Evolutionary conservation across 2,797 vertebrate species (phyloP).

Genomic region (Arctocebus calabarensis): DNA sequence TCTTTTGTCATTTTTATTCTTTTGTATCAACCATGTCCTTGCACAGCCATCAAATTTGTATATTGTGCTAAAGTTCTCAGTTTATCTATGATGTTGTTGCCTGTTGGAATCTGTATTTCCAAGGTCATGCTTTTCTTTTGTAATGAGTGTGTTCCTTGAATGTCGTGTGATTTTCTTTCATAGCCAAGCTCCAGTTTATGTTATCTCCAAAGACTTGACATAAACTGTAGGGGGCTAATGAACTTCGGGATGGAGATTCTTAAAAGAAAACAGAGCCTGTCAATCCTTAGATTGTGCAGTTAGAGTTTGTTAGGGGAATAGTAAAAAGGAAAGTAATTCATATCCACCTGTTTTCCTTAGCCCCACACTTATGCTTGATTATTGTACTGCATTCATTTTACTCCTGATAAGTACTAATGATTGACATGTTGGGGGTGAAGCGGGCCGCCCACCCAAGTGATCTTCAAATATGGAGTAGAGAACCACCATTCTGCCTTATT

Average conservation of each 20-base stretch:
- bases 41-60: not conserved
- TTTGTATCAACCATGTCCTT: not conserved
- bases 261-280: not conserved
- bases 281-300: not conserved
- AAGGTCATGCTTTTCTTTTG: not conserved
- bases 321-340: not conserved
- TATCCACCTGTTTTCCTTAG: not conserved
- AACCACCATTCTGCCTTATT: rapidly evolving
- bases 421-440: not conserved
- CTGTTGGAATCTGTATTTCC: not conserved
- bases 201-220: not conserved
- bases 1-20: not conserved
- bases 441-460: too few species aligned
- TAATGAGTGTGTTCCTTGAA: not conserved
- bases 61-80: not conserved
- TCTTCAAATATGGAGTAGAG: rapidly evolving
- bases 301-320: not conserved
- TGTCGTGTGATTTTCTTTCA: not conserved
- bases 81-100: not conserved
- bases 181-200: not conserved
- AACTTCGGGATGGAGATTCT: not conserved
- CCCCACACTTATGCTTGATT: not conserved
- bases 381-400: not conserved
- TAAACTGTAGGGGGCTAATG: not conserved
- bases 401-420: not conserved